Evolutionary conservation across 1,140 invertebrate species (phyloP).

Genomic region (Drosophila azteca): DNA sequence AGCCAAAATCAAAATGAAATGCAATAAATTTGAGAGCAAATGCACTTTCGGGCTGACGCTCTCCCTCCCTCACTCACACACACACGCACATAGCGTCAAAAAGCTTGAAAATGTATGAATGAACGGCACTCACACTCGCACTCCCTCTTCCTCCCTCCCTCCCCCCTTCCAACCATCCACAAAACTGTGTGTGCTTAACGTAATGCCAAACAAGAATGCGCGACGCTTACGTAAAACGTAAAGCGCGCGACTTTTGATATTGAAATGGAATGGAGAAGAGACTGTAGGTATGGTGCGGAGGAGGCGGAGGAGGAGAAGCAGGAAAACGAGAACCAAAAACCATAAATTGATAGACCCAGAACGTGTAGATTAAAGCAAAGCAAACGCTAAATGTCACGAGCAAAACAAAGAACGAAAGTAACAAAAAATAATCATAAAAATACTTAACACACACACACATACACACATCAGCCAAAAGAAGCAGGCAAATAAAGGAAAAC

Average conservation of each 20-base stretch:
- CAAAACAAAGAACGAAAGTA: constrained; percentile 71
- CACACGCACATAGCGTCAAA: constrained; percentile 22
- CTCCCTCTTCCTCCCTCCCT: constrained; percentile 1
- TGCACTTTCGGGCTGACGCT: constrained; percentile 59
- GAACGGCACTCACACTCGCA: constrained; percentile 32
- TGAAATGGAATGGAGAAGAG: constrained; percentile 40
- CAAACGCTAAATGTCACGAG: constrained; percentile 65
- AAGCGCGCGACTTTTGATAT: constrained; percentile 66
- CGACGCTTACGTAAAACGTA: too few species aligned
- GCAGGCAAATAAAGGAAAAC: constrained; percentile 66
- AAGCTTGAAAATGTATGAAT: constrained; percentile 69
- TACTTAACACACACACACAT: constrained; percentile 64
- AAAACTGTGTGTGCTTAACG: constrained; percentile 55
- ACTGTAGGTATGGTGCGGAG: constrained; percentile 28
- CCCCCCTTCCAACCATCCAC: not conserved
- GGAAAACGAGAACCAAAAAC: constrained; percentile 44
- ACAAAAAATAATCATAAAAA: constrained; percentile 78
- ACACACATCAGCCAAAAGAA: constrained; percentile 26
- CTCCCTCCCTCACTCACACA: constrained; percentile 2
- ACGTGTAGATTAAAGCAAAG: constrained; percentile 31
- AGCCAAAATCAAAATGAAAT: constrained; percentile 27
- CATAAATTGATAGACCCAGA: constrained; percentile 69
- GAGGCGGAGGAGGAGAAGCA: constrained; percentile 4
- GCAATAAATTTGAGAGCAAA: constrained; percentile 53
- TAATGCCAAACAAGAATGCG: constrained; percentile 11